Percentiles rank a stretch among this genome's conserved stretches.
Evolutionary conservation across 2,797 vertebrate species (phyloP).

Genomic region (Clarias pachynema): DNA sequence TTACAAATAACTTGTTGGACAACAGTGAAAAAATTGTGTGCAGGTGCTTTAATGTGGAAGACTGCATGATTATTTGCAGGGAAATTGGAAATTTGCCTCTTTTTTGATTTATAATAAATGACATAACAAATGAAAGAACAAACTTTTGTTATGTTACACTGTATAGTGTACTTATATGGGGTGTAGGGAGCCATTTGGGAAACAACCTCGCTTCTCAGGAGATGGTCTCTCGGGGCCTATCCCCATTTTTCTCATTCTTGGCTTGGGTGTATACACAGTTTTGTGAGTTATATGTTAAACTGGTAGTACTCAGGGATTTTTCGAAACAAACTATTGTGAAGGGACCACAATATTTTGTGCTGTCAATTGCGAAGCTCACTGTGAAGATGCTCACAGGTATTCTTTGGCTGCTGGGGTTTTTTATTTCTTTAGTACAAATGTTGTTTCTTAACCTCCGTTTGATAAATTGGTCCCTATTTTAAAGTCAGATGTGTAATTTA

Average conservation of each 20-base stretch:
- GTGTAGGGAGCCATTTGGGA: conserved; percentile 5
- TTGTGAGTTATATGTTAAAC: conserved; percentile 11
- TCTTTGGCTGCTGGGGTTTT: background rate
- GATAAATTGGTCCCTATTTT: conserved; percentile 14
- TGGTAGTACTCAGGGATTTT: background rate
- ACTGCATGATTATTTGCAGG: background rate
- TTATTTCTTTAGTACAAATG: background rate
- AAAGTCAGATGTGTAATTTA: conserved; percentile 7
- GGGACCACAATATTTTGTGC: background rate
- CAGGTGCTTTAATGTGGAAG: background rate
- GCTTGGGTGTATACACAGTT: background rate
- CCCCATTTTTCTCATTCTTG: conserved; percentile 8
- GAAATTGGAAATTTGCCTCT: too few species aligned
- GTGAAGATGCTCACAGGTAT: conserved; percentile 1
- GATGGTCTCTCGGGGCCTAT: conserved; percentile 22
- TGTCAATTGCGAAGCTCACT: background rate
- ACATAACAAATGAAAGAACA: too few species aligned
- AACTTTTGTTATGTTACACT: background rate
- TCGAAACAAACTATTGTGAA: background rate
- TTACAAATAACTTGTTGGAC: background rate
- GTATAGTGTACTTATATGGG: background rate
- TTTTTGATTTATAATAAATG: background rate
- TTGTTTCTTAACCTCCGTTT: background rate
- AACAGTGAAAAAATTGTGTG: background rate
- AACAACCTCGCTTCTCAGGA: background rate